Evolutionary conservation across 1,140 invertebrate genomes (phyloP), one percentile per base, ranked within the genome.

Genomic region (Hylaeus anthracinus): DNA sequence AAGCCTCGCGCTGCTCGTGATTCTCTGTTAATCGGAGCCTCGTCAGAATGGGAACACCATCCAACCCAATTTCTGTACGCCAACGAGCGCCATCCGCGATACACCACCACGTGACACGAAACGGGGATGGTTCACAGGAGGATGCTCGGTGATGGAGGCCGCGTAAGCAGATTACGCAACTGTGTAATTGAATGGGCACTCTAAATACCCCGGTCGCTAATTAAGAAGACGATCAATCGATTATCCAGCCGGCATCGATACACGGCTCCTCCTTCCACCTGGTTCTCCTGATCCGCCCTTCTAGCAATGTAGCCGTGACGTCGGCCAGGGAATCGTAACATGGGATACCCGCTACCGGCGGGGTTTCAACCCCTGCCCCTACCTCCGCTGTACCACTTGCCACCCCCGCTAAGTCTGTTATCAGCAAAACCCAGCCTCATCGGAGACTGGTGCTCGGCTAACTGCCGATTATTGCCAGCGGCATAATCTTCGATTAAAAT

Each of bases 161-260:
- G 79, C 81, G 73, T 87, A 87, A 90, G 88, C 78, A 85, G 86
- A 91, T 90, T 89, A 90, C 84, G 86, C 83, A 83, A 89, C 79
- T 89, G 87, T 89, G 85, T 89, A 90, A 92, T 91, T 90, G 88
- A 90, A 88, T 89, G 83, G 82, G 83, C 83, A 85, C 73, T 86
- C 79, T 86, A 86, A 87, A 89, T 88, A 82, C 83, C 65, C 53
- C 26, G 83, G 72, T 79, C 79, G 74, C 83, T 88, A 90, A 92
- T 87, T 89, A 92, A 91, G 89, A 90, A 89, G 83, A 81, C 79
- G 79, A 89, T 91, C 86, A 85, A 91, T 92, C 85, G 90, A 91
- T 92, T 90, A 91, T 91, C 84, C 83, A 80, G 78, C 64, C 69
- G 73, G 85, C 76, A 78, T 88, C 83, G 81, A 88, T 85, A 77